Evolutionary conservation across 2,113 vertebrate genomes (phyloP), one percentile per base, ranked within the genome.

Genomic region (Hemibagrus wyckioides): DNA sequence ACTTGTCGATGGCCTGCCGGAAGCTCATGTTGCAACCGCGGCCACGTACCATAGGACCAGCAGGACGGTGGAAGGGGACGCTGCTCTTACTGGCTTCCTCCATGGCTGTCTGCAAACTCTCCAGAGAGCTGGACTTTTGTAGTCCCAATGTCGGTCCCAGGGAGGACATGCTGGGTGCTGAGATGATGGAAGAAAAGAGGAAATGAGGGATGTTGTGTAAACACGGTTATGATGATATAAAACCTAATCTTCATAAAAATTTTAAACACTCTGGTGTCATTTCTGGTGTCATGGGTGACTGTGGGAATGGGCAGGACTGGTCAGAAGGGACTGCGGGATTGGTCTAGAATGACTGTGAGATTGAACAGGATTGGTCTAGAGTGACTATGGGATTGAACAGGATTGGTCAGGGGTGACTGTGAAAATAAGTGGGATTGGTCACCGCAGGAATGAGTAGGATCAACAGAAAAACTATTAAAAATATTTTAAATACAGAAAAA

Each of bases 81-180:
- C 95, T 95, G 0, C 94, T 95, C 90, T 97, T 96, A 85, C 90
- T 92, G 63, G 96, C 97, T 92, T 98, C 97, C 3, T 96, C 96
- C 90, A 99, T 94, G 0, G 97, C 97, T 0, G 97, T 97, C 94
- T 98, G 98, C 28, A 99, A 95, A 88, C 97, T 99, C 94, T 99
- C 98, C 88, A 99, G 93, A 23, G 98, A 99, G 91, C 97, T 99
- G 90, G 98, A 99, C 94, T 98, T 99, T 92, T 96, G 95, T 77
- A 99, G 91, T n/a, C 97, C 98, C 88, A 99, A 92, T 28, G 96
- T 97, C 39, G 98, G 97, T n/a, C 98, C 98, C 1, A 98, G 93
- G 50, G 85, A 75, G 0, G 88, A 57, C 3, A 87, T 63, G n/a
- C n/a, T n/a, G 48, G 87, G 89, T 92, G 96, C 95, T 92, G 90